Base-by-base conservation (phyloP, 2,888 invertebrate genomes). In the Onchidella celtica region DNA sequence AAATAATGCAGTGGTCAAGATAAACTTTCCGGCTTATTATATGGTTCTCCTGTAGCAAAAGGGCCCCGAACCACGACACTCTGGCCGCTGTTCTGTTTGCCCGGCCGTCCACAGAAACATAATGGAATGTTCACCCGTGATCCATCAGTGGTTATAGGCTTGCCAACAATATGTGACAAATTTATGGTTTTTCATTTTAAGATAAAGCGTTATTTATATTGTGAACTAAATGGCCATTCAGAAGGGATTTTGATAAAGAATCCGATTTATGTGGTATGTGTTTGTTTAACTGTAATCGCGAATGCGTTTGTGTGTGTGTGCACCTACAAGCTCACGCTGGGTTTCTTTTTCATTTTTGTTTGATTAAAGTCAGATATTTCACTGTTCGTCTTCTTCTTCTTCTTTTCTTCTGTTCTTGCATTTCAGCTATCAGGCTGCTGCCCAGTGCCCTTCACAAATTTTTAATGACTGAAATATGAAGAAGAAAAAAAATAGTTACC, bases 151-250 rank as follows among this genome's bases (percentile, higher is more conserved):
- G 36, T 73, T 73, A 59, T n/a, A 24, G 73, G 21, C n/a, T 73
- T 61, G 73, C n/a, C 73, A 61, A 73, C 73, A 73, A 73, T 73
- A 38, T n/a, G 11, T 47, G 63, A 68, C 66, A 77, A 77, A 66
- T 77, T 77, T 77, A 77, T 68, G 66, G 77, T 68, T 68, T 77
- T 34, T 77, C 66, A 68, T 77, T 77, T 77, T 6, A 68, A 68
- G 77, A 77, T 77, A 77, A 77, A 77, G 57, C 57, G 34, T 77
- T 68, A 77, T 77, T 77, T 77, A 77, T 77, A 68, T 32, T 32
- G 40, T 29, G 65, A 75, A 75, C 32, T 65, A 65, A 75, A 75
- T 75, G 75, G 65, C 63, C 65, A 75, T 75, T 75, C 75, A 32
- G 65, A 61, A 65, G 14, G 73, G 32, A 47, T 65, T 75, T 75